Base-by-base conservation (phyloP, 1,140 invertebrate species). In the Drosophila equinoxialis region DNA sequence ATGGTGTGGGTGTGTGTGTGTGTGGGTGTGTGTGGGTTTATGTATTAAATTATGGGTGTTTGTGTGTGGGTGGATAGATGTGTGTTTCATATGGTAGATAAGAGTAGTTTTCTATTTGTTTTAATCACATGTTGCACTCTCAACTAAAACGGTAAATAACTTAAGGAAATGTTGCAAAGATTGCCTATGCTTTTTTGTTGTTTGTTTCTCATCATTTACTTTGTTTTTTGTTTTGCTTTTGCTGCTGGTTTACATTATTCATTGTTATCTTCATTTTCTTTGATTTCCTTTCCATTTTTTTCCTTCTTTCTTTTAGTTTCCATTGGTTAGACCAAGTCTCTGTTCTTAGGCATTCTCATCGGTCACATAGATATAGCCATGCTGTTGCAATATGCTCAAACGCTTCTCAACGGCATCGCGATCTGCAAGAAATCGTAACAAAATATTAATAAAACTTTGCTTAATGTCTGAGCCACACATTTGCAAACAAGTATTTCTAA, bases 321-420 rank as follows among this genome's bases (percentile, higher is more conserved):
- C 58, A 13, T 51, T 65, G 33, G 64, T 48, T 45, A 20, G 33
- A 59, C 14, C 45, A 23, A 6, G 30, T 30, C 30, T 23, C 45
- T n/a, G 14, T 51, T 3, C 45, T 67, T 91, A 92, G 54, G 89
- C 74, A 73, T 91, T 91, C 74, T 92, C 91, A 79, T 95, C 94
- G 57, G 94, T 95, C 57, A 95, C 94, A 77, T 96, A 96, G 57
- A 97, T 96, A 81, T 95, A 96, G 37, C 97, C 97, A 94, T 97
- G 96, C 83, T 96, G 95, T 91, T 98, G 96, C 64, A 98, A 94
- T 74, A 98, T 95, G 81, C 94, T 96, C 14, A 98, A 93, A 62
- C 98, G 94, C 91, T 97, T 98, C 89, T 98, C 98, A 23, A 98
- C 98, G 10, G 97, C 97, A 90, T 97, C 96, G 93, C 97, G 97